Evolutionary conservation across 2,888 invertebrate genomes (phyloP), one percentile per base, ranked within the genome.

Genomic region (Acleris sparsana): DNA sequence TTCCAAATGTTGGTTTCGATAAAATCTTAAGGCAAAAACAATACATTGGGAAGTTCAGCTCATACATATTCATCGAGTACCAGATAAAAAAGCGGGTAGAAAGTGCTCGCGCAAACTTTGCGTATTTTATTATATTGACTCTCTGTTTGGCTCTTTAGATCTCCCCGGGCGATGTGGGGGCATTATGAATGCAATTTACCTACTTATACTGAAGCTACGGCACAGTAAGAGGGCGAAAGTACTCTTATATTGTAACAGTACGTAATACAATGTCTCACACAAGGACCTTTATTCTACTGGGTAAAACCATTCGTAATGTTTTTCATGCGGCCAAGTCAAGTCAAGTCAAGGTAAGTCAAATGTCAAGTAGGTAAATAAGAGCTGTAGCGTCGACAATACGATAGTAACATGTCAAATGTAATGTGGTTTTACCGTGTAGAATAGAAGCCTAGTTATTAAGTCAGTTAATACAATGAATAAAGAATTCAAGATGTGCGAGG

Each of bases 41-140:
- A 70, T 65, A 66, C 70, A 67, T 69, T 65, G 62, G 53, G 63
- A 63, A 70, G 64, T 68, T 74, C 69, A 66, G 69, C 74, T 80
- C 76, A 81, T 82, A 79, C 77, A 83, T 83, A 83, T 83, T 83
- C 81, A 83, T 75, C 75, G 74, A 69, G 70, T 16, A 62, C 18
- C 29, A 49, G 44, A 57, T 39, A 56, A 66, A 66, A 57, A 66
- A 66, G 65, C 49, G 60, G 49, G 51, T 46, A 51, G 55, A 65
- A 61, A 66, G 57, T 66, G 62, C 62, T 61, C 16, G 57, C n/a
- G 58, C 17, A 62, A 66, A 66, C 52, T 66, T 66, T 52, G 46
- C 62, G 66, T 62, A 66, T 62, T 58, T 66, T 66, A 66, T 66
- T 66, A 57, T 66, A 66, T 62, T 53, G 66, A 57, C 57, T 65